Conservation (phyloP, 92 coral and sea anemone genomes). For the Zoanthus sociatus region DNA sequence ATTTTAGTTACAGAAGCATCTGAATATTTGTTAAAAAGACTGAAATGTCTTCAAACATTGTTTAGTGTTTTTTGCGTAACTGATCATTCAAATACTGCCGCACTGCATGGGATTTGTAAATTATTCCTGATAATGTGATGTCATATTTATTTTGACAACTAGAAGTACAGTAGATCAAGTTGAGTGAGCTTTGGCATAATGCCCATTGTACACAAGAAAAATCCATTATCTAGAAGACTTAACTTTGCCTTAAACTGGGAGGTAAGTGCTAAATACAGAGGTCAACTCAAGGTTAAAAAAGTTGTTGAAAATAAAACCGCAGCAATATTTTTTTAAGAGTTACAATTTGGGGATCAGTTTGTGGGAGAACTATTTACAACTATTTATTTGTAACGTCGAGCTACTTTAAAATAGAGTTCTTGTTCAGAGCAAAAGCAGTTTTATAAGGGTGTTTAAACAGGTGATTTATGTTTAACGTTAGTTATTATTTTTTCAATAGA, state of each 20-base stretch:
- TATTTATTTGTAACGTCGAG: too few relatives aligned
- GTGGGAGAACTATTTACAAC: not conserved
- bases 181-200: not conserved
- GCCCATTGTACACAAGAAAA: not conserved
- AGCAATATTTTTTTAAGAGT: not conserved
- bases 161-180: not conserved
- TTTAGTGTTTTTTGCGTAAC: not conserved
- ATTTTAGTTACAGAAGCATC: too few relatives aligned
- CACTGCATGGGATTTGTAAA: not conserved
- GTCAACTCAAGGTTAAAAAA: not conserved
- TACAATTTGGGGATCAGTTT: not conserved
- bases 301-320: not conserved
- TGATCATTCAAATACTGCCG: not conserved
- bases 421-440: too few relatives aligned
- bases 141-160: slow-evolving; percentile 10
- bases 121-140: slow-evolving; percentile 6
- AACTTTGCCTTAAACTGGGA: not conserved
- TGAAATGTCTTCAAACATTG: not conserved
- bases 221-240: not conserved
- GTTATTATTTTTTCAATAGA: not conserved
- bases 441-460: too few relatives aligned
- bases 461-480: too few relatives aligned
- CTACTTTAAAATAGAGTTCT: too few relatives aligned
- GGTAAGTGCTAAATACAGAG: not conserved
- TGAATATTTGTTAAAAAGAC: too few relatives aligned